Percentiles rank a stretch among this genome's conserved stretches.
These are phyloP conservation scores for Hapalemur alaotrensis DNA, from an alignment of 2,797 vertebrate species.

Conservation along the genomic window DNA sequence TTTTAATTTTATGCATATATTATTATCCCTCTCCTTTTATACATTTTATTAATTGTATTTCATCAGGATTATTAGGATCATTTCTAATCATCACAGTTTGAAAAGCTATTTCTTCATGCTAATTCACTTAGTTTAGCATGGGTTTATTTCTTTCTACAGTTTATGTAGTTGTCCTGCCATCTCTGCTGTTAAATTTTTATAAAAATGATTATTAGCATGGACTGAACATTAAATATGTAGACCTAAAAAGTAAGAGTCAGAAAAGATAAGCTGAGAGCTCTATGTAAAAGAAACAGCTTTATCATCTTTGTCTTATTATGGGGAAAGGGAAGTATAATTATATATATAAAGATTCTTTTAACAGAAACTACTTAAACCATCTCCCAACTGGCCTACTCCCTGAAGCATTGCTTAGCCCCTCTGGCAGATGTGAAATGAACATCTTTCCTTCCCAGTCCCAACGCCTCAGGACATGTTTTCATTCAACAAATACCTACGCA, in stretches of 20 bases:
- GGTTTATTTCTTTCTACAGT: neutral
- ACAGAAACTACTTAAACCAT: neutral
- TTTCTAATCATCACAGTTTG: neutral
- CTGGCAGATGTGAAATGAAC: neutral
- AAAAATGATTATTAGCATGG: neutral
- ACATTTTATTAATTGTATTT: neutral
- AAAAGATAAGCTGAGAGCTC: neutral
- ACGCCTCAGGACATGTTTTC: neutral
- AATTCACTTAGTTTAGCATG: neutral
- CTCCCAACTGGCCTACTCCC: neutral
- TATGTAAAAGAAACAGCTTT: neutral
- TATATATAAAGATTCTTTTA: neutral
- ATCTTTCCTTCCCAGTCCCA: neutral
- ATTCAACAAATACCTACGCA: neutral
- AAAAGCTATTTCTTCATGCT: constrained; percentile 2
- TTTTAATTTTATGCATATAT: neutral
- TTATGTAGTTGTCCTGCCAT: neutral
- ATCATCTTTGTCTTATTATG: neutral
- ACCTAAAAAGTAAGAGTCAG: neutral
- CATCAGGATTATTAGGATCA: neutral
- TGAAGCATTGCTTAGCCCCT: neutral
- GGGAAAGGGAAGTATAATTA: neutral
- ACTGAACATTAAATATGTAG: neutral
- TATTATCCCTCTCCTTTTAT: neutral
- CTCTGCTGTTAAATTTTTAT: neutral